phyloP scores from a whole-genome alignment of 2,888 invertebrate genomes.

The Amphimallon solstitiale region DNA sequence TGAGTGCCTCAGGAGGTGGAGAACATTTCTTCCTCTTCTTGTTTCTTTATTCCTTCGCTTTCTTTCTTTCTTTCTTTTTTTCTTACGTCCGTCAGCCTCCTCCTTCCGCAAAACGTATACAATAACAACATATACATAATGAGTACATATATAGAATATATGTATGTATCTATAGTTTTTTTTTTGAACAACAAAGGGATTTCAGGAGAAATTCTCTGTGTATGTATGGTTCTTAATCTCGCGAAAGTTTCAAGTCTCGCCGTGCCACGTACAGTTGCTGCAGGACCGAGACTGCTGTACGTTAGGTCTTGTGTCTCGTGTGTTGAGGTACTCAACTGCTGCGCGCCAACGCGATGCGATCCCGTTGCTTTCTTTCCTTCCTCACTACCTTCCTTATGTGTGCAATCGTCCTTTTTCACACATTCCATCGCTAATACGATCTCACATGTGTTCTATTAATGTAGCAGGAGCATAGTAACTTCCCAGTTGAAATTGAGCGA shows the following conservation, averaged over 20 bases:
- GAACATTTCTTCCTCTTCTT: slow-evolving; percentile 30
- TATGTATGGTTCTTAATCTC: slow-evolving; percentile 16
- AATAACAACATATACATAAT: background rate
- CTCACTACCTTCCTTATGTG: slow-evolving; percentile 22
- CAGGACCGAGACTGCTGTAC: slow-evolving; percentile 33
- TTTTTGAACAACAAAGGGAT: too few species aligned
- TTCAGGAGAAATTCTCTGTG: background rate
- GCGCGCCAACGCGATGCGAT: slow-evolving; percentile 51
- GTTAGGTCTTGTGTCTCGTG: slow-evolving; percentile 31
- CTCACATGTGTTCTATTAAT: slow-evolving; percentile 23
- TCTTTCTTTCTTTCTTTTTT: slow-evolving; percentile 14
- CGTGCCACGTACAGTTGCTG: slow-evolving; percentile 27
- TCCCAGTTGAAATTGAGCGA: too few species aligned
- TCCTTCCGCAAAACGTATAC: slow-evolving; percentile 43
- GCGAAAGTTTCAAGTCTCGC: slow-evolving; percentile 14
- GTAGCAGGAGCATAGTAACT: slow-evolving; percentile 1
- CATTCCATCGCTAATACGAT: slow-evolving; percentile 13
- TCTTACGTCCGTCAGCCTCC: slow-evolving; percentile 25
- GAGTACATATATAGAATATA: too few species aligned
- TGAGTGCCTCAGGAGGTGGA: slow-evolving; percentile 32
- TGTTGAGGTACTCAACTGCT: slow-evolving; percentile 37
- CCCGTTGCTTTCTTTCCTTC: slow-evolving; percentile 27
- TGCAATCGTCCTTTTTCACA: slow-evolving; percentile 18
- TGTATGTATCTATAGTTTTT: too few species aligned
- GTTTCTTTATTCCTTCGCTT: slow-evolving; percentile 13